Base-by-base conservation (phyloP, 2,113 vertebrate species). In the Nibea coibor region DNA sequence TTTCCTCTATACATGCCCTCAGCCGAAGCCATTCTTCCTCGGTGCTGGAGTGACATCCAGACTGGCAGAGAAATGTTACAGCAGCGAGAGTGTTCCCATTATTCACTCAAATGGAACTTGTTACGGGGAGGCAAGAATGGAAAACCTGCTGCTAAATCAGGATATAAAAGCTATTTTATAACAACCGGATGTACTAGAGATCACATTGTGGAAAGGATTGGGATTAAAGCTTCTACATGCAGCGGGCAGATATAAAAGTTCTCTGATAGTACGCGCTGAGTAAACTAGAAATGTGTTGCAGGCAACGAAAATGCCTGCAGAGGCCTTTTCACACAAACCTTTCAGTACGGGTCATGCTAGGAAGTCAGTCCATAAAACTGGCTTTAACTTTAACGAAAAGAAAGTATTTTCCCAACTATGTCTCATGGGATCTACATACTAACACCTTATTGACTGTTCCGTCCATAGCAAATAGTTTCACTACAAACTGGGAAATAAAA, bases 41-140 rank as follows among this genome's bases (percentile, higher is more conserved):
- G 80, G 71, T 86, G 74, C 61, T 26, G 15, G 28, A 84, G 50
- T 50, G 70, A 80, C 53, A 78, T 61, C 67, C 57, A 24, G 59
- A 74, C 76, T 20, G 54, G 31, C 47, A 51, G 54, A 76, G 71
- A 84, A 82, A 82, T 54, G 65, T 67, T 53, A 66, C 43, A 12
- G 53, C 62, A 5, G 26, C 0, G 20, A 63, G 54, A 74, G 74
- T 24, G 28, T 20, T 54, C 45, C 51, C 31, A 78, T 83, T 73
- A 85, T 87, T 74, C 79, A 88, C 74, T 62, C 61, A 65, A 81
- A 77, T 72, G 19, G 57, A 80, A 85, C 68, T 80, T 53, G 50
- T 82, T 70, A 58, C 58, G 59, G 17, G 64, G 28, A 53, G 31
- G 58, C 50, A 64, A 28, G 56, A 72, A 78, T 83, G 26, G 72